These are phyloP conservation scores for Pelvicachromis taeniatus DNA, from an alignment of 2,113 vertebrate species.

Conservation along the genomic window DNA sequence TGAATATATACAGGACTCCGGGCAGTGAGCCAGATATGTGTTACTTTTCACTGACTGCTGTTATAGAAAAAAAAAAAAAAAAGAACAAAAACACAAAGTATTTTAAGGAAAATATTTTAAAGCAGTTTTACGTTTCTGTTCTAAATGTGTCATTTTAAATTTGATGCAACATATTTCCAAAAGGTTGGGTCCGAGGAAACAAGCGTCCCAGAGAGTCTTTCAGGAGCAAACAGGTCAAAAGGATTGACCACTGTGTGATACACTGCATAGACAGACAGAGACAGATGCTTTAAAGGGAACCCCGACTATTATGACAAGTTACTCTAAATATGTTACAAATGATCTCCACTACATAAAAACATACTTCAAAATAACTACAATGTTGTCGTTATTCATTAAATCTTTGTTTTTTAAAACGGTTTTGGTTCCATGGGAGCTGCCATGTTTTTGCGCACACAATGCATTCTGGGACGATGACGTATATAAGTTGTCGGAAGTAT, in stretches of 20 bases:
- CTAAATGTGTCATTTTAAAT: not conserved
- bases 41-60: not conserved
- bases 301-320: too few species aligned
- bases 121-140: not conserved
- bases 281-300: too few species aligned
- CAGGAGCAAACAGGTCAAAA: not conserved
- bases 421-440: too few species aligned
- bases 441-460: too few species aligned
- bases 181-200: not conserved
- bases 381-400: too few species aligned
- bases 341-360: too few species aligned
- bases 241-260: not conserved
- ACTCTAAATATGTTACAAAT: too few species aligned
- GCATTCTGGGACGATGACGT: too few species aligned
- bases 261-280: not conserved
- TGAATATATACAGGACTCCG: not conserved
- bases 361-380: too few species aligned
- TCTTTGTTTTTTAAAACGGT: too few species aligned
- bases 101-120: not conserved
- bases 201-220: not conserved
- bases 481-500: too few species aligned
- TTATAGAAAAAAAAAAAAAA: not conserved
- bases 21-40: not conserved
- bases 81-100: not conserved
- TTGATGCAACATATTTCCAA: not conserved